These are phyloP conservation scores for Panagrolaimus sp. DNA, from an alignment of 1,140 invertebrate genomes.

Conservation along the genomic window DNA sequence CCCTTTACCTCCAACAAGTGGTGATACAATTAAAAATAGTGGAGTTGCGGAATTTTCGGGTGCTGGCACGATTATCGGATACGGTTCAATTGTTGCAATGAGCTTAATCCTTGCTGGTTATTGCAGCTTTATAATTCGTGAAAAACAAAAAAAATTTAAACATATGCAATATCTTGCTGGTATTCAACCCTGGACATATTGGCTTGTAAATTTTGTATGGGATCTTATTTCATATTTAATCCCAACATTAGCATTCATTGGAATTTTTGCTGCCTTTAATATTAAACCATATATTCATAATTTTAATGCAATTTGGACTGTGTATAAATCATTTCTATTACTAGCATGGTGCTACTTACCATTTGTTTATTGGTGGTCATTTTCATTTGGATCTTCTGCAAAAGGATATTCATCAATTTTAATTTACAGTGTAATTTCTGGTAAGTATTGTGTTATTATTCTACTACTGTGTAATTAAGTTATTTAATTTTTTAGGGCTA, in stretches of 20 bases:
- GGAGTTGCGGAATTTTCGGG: background rate
- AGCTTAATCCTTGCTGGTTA: conserved; percentile 15
- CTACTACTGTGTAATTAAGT: too few species aligned
- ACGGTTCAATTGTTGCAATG: conserved; percentile 21
- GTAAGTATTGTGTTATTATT: too few species aligned
- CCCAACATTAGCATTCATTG: conserved; percentile 22
- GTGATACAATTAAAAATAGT: conserved; percentile 21
- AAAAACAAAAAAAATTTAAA: conserved; percentile 59
- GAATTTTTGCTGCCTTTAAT: conserved; percentile 27
- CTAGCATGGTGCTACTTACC: conserved; percentile 43
- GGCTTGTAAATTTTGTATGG: conserved; percentile 64
- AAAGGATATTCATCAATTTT: conserved; percentile 49
- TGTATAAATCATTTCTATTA: conserved; percentile 21
- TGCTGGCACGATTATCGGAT: conserved; percentile 15
- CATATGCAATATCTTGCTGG: conserved; percentile 67
- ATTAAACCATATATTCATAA: conserved; percentile 22
- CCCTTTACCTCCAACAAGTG: conserved; percentile 24
- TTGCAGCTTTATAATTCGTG: conserved; percentile 21
- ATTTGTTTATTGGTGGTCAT: conserved; percentile 43
- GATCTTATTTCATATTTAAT: conserved; percentile 62
- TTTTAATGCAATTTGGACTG: conserved; percentile 19
- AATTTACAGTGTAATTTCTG: conserved; percentile 41
- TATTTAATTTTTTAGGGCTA: conserved; percentile 42
- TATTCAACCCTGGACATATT: conserved; percentile 64
- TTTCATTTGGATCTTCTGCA: conserved; percentile 41